These are phyloP conservation scores for Drosophila virilis DNA, from an alignment of 1,140 invertebrate genomes.

Conservation along the genomic window DNA sequence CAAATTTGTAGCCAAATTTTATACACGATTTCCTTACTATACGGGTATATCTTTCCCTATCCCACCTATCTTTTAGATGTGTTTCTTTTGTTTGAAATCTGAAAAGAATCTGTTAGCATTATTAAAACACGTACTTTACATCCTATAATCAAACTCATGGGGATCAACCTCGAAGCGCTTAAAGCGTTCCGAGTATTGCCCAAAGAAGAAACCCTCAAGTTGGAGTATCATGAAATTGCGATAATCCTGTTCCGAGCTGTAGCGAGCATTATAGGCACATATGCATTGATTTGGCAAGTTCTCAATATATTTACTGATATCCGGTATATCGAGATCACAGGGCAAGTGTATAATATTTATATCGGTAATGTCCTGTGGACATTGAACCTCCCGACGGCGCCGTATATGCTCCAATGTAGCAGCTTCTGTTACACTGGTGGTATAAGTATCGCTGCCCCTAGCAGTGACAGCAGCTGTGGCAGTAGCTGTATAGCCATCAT, in stretches of 20 bases:
- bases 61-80: no score
- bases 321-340: slow-evolving; percentile 49
- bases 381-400: not conserved
- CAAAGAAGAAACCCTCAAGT: slow-evolving; percentile 47
- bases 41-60: no score
- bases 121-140: not conserved
- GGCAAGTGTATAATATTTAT: slow-evolving; percentile 31
- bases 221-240: slow-evolving; percentile 41
- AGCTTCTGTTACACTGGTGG: no score
- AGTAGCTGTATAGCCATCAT: not conserved
- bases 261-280: slow-evolving; percentile 40
- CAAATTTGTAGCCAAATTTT: no score
- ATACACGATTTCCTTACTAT: no score
- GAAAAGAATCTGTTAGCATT: no score
- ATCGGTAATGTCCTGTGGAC: not conserved
- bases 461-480: not conserved
- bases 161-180: slow-evolving; percentile 36
- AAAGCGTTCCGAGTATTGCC: slow-evolving; percentile 40
- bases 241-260: slow-evolving; percentile 8
- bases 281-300: slow-evolving; percentile 48
- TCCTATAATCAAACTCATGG: not conserved
- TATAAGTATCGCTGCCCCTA: no score
- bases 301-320: not conserved
- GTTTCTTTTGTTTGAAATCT: no score
- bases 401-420: not conserved